Evolutionary conservation across 2,888 invertebrate genomes (phyloP).

Genomic region (Imbricaverruca yamaguchii): DNA sequence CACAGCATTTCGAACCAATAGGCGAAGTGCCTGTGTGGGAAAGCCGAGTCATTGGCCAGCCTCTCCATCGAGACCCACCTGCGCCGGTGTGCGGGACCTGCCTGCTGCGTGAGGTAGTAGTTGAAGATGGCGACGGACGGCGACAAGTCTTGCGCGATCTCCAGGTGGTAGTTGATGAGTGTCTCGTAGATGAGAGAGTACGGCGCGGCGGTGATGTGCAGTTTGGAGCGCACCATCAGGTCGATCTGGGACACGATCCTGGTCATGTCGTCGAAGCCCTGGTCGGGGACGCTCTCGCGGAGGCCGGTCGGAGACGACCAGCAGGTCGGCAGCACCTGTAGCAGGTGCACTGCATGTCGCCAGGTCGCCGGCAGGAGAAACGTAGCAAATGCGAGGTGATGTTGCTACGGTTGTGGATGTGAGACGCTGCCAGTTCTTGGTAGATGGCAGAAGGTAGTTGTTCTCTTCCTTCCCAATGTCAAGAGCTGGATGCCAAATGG

Average conservation of each 20-base stretch:
- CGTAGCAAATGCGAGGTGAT: too few species aligned
- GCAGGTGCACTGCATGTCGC: background rate
- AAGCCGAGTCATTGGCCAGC: too few species aligned
- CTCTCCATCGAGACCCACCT: too few species aligned
- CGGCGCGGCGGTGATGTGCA: background rate
- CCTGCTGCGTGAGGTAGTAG: slow-evolving; percentile 11
- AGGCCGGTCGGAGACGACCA: background rate
- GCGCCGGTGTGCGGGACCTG: too few species aligned
- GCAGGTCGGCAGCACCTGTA: background rate
- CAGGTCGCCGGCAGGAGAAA: too few species aligned
- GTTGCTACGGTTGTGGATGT: too few species aligned
- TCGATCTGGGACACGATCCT: background rate
- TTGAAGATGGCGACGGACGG: slow-evolving; percentile 11
- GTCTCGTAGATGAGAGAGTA: slow-evolving; percentile 14
- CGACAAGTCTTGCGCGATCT: background rate
- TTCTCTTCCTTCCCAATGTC: too few species aligned
- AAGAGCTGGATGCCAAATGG: too few species aligned
- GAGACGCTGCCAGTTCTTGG: too few species aligned
- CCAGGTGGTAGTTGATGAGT: slow-evolving; percentile 17
- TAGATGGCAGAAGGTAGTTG: too few species aligned
- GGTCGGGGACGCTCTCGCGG: background rate
- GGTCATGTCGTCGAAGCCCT: slow-evolving; percentile 4
- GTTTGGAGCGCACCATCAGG: slow-evolving; percentile 3
- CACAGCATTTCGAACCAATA: too few species aligned
- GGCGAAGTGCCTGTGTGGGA: too few species aligned